Evolutionary conservation across 2,888 invertebrate genomes (phyloP).

Genomic region (Piscicola geometra): DNA sequence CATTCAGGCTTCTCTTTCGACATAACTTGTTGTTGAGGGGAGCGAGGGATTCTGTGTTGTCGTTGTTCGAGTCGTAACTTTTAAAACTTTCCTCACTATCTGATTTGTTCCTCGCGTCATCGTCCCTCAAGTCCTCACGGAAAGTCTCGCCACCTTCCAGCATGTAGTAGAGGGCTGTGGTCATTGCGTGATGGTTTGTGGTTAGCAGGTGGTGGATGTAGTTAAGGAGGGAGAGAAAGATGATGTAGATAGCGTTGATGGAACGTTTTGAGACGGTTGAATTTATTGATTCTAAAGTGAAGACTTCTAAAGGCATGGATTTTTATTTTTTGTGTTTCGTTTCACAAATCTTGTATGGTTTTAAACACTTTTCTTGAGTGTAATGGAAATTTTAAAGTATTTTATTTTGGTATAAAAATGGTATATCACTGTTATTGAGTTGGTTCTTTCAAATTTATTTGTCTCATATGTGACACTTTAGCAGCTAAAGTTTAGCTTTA

Average conservation of each 20-base stretch:
- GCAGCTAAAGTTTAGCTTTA: too few species aligned
- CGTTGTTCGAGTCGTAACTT: background rate
- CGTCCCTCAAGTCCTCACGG: background rate
- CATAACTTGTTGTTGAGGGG: too few species aligned
- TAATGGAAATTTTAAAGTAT: too few species aligned
- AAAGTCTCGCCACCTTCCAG: background rate
- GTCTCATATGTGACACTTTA: too few species aligned
- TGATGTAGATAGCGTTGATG: background rate
- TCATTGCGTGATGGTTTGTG: background rate
- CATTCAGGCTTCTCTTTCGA: too few species aligned
- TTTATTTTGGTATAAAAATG: too few species aligned
- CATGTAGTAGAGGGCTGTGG: background rate
- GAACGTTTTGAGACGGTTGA: background rate
- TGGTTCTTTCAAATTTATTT: too few species aligned
- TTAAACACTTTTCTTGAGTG: too few species aligned
- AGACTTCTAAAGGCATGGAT: background rate
- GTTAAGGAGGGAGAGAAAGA: background rate
- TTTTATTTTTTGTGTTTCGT: background rate
- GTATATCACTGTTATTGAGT: too few species aligned
- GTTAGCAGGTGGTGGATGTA: background rate
- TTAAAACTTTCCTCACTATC: background rate
- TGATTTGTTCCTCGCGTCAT: background rate
- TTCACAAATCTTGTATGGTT: too few species aligned
- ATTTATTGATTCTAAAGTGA: background rate
- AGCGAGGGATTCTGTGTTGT: background rate